Evolutionary conservation across 2,888 invertebrate genomes (phyloP), one percentile per base, ranked within the genome.

Genomic region (Phalera bucephala): DNA sequence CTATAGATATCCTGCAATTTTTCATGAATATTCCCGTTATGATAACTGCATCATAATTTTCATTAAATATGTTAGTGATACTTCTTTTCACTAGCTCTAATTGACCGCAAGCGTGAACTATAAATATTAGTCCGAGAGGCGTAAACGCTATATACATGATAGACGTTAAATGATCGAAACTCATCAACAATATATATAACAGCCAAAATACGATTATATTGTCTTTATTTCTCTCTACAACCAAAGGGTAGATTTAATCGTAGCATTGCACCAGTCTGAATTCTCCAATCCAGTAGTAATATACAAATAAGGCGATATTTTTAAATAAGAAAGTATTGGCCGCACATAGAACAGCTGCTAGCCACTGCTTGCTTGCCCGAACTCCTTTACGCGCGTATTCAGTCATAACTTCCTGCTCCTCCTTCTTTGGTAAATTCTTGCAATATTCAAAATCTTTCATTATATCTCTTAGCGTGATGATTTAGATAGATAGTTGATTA

Each of bases 81-180:
- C 55, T 55, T 0, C 8, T 54, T 13, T 51, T 62, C 0, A 69
- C 55, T 3, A 80, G 12, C 9, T 75, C 72, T n/a, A n/a, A n/a
- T n/a, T n/a, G n/a, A n/a, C n/a, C n/a, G n/a, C n/a, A n/a, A n/a
- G n/a, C n/a, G n/a, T n/a, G 80, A 29, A 81, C 41, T 46, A 73
- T 68, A 13, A 80, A 69, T 25, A 71, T 68, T 0, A 75, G 72
- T 0, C 74, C 70, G n/a, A 82, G 22, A 0, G 81, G 73, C 2
- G 70, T 62, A 38, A 64, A 72, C 0, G 64, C 67, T 1, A 47
- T 29, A 8, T 71, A 76, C 40, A 71, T 54, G 0, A 46, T n/a
- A 1, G 29, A 1, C 0, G 62, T 23, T 30, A 65, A 70, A 1
- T 31, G 4, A 5, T 35, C 64, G 33, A 37, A 70, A 4, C 17